Base-by-base conservation (phyloP, 2,888 invertebrate genomes). In the Cactoblastis cactorum region DNA sequence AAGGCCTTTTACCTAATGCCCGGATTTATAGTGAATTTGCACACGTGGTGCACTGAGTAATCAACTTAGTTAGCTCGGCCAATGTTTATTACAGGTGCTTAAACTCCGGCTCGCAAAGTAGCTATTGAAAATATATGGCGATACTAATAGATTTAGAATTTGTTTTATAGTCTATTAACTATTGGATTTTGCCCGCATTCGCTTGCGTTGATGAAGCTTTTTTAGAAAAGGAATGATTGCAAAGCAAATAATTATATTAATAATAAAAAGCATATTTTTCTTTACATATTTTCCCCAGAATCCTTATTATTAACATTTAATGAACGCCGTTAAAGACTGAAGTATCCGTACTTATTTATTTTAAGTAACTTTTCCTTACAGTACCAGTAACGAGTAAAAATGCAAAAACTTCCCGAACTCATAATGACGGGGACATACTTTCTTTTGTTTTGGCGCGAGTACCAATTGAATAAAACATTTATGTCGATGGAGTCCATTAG, bases 391-490 rank as follows among this genome's bases (percentile, higher is more conserved):
- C 77, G 74, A 82, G 78, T 79, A 79, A 78, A 78, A 81, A 84
- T 80, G 79, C 78, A 78, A 78, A 83, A 84, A 82, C 74, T 81
- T 70, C 61, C 56, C 66, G 62, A 81, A 82, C 80, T 80, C 81
- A 75, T 84, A 83, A 84, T 82, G 83, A 83, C 73, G 78, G 77
- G 80, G 74, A 80, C 77, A 80, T 78, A 77, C 76, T 83, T 82
- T 80, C 77, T 82, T 84, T 84, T 84, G 82, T 83, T 83, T 84
- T 83, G 83, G 80, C 83, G 71, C 70, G 65, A 69, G 77, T 75
- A 70, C 71, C 83, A 77, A 85, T 83, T 85, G 85, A 86, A 86
- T 86, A 85, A 86, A 85, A 86, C 85, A 86, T 86, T 86, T 84
- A 84, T 85, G 84, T 84, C 84, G 82, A 84, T 85, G 80, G 80